Base-by-base conservation (phyloP, 2,888 invertebrate genomes). In the Plebejus anna region DNA sequence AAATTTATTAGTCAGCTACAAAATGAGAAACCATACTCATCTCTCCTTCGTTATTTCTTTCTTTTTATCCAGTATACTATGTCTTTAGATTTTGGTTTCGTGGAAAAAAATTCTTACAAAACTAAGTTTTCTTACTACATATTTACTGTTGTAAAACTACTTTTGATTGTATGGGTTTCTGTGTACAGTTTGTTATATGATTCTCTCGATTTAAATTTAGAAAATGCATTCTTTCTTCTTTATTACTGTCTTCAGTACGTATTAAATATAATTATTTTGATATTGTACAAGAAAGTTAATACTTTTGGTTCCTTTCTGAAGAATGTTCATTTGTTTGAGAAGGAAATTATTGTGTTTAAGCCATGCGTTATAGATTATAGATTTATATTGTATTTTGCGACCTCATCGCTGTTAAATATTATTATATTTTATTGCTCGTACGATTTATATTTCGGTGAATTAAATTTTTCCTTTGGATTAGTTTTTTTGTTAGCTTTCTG, bases 281-380 rank as follows among this genome's bases (percentile, higher is more conserved):
- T 36, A 36, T 57, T 76, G 57, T 71, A 57, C 28, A 57, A 76
- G 11, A 51, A 42, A 38, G n/a, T 38, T 16, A 70, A 70, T 38
- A 32, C 55, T 6, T 70, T 76, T 22, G 70, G 51, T 51, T 13
- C 16, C 22, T 70, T 38, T 9, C 22, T 76, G 13, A 71, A 76
- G 71, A 76, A 70, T 76, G 4, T 76, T n/a, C 38, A 38, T 42
- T 57, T 22, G n/a, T 55, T 76, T 38, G 76, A 76, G 6, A 57
- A 22, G 22, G 70, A 76, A 57, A 28, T 71, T 6, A 32, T 47
- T 9, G 70, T 42, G 32, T 9, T 5, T 22, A 57, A 38, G 7
- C 28, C 47, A 5, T 38, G 36, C 32, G 36, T 57, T 22, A 28
- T 71, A 51, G 76, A 76, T 38, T 57, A 38, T 2, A 57, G 13